Conservation (phyloP, 2,888 invertebrate genomes). For the Tolmerus cingulatus region DNA sequence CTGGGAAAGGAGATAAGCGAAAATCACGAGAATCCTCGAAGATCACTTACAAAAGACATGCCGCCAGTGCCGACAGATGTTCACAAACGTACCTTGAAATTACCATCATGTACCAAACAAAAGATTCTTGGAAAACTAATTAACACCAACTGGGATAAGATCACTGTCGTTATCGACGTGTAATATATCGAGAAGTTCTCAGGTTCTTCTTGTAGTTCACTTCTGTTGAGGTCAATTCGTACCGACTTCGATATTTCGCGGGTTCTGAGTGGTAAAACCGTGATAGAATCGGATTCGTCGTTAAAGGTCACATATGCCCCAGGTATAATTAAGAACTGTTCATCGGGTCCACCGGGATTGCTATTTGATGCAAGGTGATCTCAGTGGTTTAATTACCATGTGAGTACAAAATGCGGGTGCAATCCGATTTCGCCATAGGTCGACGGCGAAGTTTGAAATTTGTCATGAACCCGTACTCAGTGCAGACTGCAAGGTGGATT, state of each 20-base stretch:
- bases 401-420: not conserved
- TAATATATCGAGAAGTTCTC: not conserved
- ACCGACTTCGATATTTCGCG: not conserved
- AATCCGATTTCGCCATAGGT: slow-evolving; percentile 15
- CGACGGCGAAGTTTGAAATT: not conserved
- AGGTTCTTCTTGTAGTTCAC: slow-evolving; percentile 1
- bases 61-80: not conserved
- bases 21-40: not conserved
- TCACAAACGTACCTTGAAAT: slow-evolving; percentile 5
- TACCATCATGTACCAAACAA: not conserved
- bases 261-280: not conserved
- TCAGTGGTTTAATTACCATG: not conserved
- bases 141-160: not conserved
- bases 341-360: not conserved
- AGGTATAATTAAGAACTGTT: not conserved
- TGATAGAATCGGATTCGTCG: not conserved
- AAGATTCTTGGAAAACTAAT: slow-evolving; percentile 6
- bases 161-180: not conserved
- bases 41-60: not conserved
- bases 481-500: not conserved
- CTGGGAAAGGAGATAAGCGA: not conserved
- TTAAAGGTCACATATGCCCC: not conserved
- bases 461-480: slow-evolving; percentile 8
- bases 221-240: not conserved
- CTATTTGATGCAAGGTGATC: slow-evolving; percentile 28